Base-by-base conservation (phyloP, 2,113 vertebrate genomes). In the Strigops habroptila region DNA sequence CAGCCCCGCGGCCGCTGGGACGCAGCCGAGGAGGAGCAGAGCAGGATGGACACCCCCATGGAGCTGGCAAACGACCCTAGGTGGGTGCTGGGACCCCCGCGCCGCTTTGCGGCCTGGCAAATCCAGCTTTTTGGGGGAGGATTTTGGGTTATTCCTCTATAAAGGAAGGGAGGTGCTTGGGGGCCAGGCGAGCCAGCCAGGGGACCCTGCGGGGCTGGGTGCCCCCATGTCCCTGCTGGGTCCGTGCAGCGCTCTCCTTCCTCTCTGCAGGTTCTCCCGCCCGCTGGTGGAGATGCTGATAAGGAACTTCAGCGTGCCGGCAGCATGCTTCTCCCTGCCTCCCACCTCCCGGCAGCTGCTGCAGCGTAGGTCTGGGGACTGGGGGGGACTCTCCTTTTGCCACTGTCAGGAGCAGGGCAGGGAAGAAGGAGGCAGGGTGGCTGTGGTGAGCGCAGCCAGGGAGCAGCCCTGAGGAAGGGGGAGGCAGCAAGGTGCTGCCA, bases 291-390 rank as follows among this genome's bases (percentile, higher is more conserved):
- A 98, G 63, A 53, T 98, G 62, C 90, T 98, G 87, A 96, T 96
- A 15, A 82, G 46, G 71, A 98, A 98, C 25, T 97, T 97, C 92
- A 98, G 97, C 14, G 48, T 98, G 43, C 96, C 98, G 0, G 51
- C 88, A 7, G 97, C 95, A 57, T 98, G 98, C 91, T 97, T 98
- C 94, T 97, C 97, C 41, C 31, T 95, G 30, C 97, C 98, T 0
- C 98, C 98, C 46, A 95, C 93, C 6, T 95, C 98, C 41, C 6
- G 71, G 85, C 97, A 98, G 17, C 96, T 98, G 93, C 95, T 98
- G 70, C 92, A 93, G 27, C 91, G 98, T 98, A 96, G 78, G 98
- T 96, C 69, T 19, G 33, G 74, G 82, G 51, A 44, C 18, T 2
- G 3, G 67, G n/a, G 23, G 24, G 8, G 21, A 23, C 43, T 23